A percentile compares a stretch with the other conserved stretches of the same genome.
Conservation (phyloP, 2,797 vertebrate species). For the Platalea minor region DNA sequence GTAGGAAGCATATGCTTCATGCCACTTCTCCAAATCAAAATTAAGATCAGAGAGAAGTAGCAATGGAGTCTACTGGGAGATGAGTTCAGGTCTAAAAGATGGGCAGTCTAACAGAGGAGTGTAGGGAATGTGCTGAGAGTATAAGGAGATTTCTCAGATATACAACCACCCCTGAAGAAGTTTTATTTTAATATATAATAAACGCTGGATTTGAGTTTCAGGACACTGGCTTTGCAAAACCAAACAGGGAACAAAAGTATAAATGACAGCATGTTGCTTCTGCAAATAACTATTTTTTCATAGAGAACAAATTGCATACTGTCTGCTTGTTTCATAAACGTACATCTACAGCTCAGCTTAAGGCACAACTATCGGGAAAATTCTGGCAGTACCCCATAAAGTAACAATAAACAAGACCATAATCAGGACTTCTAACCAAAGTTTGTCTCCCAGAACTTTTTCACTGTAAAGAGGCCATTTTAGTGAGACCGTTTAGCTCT, state of each 20-base stretch:
- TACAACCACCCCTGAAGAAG: not conserved
- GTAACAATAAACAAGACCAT: not conserved
- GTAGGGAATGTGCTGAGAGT: not conserved
- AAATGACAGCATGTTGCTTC: not conserved
- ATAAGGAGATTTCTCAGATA: not conserved
- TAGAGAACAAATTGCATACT: not conserved
- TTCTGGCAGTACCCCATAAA: not conserved
- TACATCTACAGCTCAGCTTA: not conserved
- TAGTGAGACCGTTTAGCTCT: not conserved
- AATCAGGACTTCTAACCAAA: not conserved
- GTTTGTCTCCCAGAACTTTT: not conserved
- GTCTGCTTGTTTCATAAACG: not conserved
- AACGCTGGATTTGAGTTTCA: not conserved
- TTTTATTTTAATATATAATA: not conserved
- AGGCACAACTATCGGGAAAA: not conserved
- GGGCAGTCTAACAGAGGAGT: not conserved
- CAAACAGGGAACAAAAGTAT: not conserved
- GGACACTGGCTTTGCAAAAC: not conserved
- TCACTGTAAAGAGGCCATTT: not conserved
- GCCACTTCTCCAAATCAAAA: slow-evolving; percentile 26
- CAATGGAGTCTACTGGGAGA: not conserved
- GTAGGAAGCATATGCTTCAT: slow-evolving; percentile 1
- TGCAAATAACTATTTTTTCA: not conserved
- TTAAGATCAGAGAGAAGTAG: not conserved
- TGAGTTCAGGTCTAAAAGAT: not conserved